A percentile compares a stretch with the other conserved stretches of the same genome.
Conservation (phyloP, 2,797 vertebrate species). For the Esox masquinongy region DNA sequence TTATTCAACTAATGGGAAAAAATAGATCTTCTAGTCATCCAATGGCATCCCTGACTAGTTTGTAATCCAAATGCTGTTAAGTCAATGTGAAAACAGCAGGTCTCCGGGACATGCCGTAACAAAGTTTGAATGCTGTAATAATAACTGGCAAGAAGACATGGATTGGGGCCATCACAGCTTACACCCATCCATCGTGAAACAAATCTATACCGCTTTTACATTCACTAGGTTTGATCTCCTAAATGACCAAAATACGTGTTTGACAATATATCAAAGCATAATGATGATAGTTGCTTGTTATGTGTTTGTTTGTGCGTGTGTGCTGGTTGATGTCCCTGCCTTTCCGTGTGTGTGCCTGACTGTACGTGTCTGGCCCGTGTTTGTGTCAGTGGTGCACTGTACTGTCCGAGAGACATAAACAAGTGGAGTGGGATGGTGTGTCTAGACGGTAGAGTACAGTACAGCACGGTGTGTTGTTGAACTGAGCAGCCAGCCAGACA, state of each 20-base stretch:
- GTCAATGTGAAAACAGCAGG: not conserved
- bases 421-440: not conserved
- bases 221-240: not conserved
- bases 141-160: not conserved
- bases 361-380: slow-evolving; percentile 3
- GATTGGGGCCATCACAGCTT: not conserved
- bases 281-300: not conserved
- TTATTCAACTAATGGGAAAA: not conserved
- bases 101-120: not conserved
- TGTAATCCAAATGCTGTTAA: slow-evolving; percentile 31
- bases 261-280: not conserved
- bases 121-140: not conserved
- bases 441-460: not conserved
- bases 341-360: not conserved
- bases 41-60: not conserved
- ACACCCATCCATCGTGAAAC: not conserved
- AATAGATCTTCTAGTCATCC: not conserved
- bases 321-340: not conserved
- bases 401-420: slow-evolving; percentile 2
- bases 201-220: not conserved
- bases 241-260: not conserved
- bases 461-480: not conserved
- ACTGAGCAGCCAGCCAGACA: not conserved
- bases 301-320: not conserved
- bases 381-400: not conserved